Base-by-base conservation (phyloP, 2,888 invertebrate species). In the Clepsis dumicolana region DNA sequence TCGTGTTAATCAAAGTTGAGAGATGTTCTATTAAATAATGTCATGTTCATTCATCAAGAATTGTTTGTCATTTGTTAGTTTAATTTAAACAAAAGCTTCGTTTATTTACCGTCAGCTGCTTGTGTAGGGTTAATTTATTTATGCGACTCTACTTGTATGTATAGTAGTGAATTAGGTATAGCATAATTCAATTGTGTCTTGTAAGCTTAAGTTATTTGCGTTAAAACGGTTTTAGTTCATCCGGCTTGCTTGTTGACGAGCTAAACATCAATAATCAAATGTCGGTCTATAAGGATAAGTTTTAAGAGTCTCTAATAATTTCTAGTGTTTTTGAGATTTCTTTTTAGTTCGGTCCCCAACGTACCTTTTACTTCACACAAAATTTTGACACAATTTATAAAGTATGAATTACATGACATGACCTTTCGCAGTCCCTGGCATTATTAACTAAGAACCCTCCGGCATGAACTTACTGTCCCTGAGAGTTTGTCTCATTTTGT, bases 291-390 rank as follows among this genome's bases (percentile, higher is more conserved):
- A 52, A 53, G 52, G 21, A 52, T 38, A 27, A 21, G 3, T n/a
- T 41, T 38, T 14, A 27, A 18, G 18, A 29, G 27, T 56, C 59
- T 50, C 25, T 8, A 14, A 38, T 52, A 59, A 65, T 53, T 60
- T 60, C 41, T 21, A 59, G 52, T 12, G 52, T 41, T 24, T 41
- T 65, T 65, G 29, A 53, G 29, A 52, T 60, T 65, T 29, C 50
- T 25, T 14, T 10, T 24, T 16, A 38, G 57, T 29, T 21, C 48
- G 48, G 48, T 48, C 48, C 25, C 32, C 8, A 24, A 10, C 4
- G 32, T 38, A 59, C 35, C 41, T 25, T 57, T 57, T 27, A 53
- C 24, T 48, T 14, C 4, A 62, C 18, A 29, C 32, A 35, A 64
- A 64, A 44, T 24, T 32, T n/a, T 44, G 10, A 5, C 29, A 29